A percentile compares a stretch with the other conserved stretches of the same genome.
These are phyloP conservation scores for Hemiscyllium ocellatum DNA, from an alignment of 2,113 vertebrate species.

Conservation along the genomic window DNA sequence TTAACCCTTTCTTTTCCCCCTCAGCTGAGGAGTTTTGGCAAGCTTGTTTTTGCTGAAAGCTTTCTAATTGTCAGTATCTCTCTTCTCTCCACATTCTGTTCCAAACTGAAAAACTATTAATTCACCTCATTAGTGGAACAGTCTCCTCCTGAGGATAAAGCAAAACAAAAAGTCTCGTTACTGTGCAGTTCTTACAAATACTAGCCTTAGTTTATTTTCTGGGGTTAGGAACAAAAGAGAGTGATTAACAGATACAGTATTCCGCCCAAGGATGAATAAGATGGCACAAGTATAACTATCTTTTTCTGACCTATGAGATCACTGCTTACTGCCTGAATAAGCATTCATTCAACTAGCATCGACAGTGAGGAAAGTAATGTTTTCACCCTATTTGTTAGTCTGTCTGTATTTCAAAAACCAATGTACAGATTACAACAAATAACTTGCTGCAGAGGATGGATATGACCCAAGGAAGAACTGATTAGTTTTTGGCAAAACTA, in stretches of 20 bases:
- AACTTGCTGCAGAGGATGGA: not conserved
- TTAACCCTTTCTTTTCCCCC: not conserved
- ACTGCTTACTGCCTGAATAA: not conserved
- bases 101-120: not conserved
- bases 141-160: not conserved
- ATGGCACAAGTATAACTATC: not conserved
- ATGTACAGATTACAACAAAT: not conserved
- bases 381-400: not conserved
- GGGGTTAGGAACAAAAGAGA: not conserved
- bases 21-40: not conserved
- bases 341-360: not conserved
- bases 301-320: not conserved
- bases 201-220: not conserved
- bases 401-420: not conserved
- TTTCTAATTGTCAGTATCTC: not conserved
- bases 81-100: not conserved
- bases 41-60: not conserved
- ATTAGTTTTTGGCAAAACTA: not conserved
- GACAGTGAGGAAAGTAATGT: not conserved
- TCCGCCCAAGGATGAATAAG: not conserved
- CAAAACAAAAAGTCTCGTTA: not conserved
- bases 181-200: not conserved
- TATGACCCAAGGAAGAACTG: not conserved
- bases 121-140: not conserved
- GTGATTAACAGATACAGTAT: not conserved